These are phyloP conservation scores for Nyctibius bracteatus DNA, from an alignment of 2,113 vertebrate genomes.

Conservation along the genomic window DNA sequence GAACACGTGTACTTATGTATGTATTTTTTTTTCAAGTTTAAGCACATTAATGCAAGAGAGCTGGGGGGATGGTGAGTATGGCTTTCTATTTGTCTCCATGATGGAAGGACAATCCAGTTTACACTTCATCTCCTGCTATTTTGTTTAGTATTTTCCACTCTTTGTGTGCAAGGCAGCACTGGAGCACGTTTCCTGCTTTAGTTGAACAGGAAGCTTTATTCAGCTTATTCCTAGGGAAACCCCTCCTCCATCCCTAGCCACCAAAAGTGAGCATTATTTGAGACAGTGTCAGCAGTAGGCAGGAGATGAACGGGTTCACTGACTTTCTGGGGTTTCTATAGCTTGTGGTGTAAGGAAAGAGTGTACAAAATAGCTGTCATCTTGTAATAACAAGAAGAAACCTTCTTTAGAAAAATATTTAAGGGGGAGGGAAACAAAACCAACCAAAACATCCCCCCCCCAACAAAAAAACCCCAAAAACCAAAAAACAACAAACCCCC, in stretches of 20 bases:
- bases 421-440: neutral
- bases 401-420: neutral
- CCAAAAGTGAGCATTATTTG: slow-evolving; percentile 15
- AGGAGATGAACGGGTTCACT: neutral
- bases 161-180: slow-evolving; percentile 40
- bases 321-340: neutral
- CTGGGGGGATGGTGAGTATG: neutral
- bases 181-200: slow-evolving; percentile 57
- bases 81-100: slow-evolving; percentile 12
- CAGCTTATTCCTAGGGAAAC: slow-evolving; percentile 57
- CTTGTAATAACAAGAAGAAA: neutral
- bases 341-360: neutral
- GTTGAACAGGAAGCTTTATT: slow-evolving; percentile 44
- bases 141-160: slow-evolving; percentile 59
- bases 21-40: neutral
- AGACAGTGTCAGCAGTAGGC: neutral
- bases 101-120: slow-evolving; percentile 45
- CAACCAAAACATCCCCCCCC: neutral
- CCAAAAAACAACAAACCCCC: neutral
- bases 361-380: neutral
- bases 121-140: slow-evolving; percentile 54
- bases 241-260: slow-evolving; percentile 21
- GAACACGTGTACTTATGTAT: neutral
- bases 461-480: neutral
- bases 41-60: neutral